Evolutionary conservation across 1,140 invertebrate genomes (phyloP), one percentile per base, ranked within the genome.

Genomic region (Liolophura sinensis): DNA sequence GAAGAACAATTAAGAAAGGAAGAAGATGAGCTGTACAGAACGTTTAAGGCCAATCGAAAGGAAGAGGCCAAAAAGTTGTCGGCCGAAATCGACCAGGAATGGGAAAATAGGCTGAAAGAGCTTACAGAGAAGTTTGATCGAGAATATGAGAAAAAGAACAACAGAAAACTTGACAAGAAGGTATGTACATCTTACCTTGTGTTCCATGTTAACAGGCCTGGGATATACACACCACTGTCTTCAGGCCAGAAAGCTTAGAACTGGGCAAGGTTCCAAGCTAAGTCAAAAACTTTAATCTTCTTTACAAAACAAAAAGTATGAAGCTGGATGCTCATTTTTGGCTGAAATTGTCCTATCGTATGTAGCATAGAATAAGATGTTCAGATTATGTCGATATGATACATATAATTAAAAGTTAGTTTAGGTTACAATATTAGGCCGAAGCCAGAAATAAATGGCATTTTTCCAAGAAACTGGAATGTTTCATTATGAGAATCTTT

Each of bases 61-160:
- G 51, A 75, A 18, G 79, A 82, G 64, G 72, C 69, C 27, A 70
- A 71, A 58, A 78, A 77, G 52, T 69, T 84, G 20, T 69, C 76
- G n/a, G 64, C 77, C 50, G 82, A 85, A 74, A 73, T 84, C 12
- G 74, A 80, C 63, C 72, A 80, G 61, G 82, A 84, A 65, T 85
- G 84, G 84, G 82, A 85, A 61, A 72, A 73, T 16, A 75, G 73
- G 59, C 75, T 85, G 6, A 70, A 78, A 55, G 81, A 82, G 52
- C 73, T 85, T 0, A 80, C 82, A 12, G 69, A 72, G 7, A 79
- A 77, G 65, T 85, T 79, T 69, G 81, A 82, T 40, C 70, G 68
- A 52, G 77, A 81, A 27, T 70, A 79, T 64, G 63, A 69, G 6
- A 75, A 76, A 55, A 82, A 81, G 64, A 80, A 74, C 65, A 80